A percentile compares a stretch with the other conserved stretches of the same genome.
phyloP scores from a whole-genome alignment of 1,140 invertebrate species.

The Mya arenaria region DNA sequence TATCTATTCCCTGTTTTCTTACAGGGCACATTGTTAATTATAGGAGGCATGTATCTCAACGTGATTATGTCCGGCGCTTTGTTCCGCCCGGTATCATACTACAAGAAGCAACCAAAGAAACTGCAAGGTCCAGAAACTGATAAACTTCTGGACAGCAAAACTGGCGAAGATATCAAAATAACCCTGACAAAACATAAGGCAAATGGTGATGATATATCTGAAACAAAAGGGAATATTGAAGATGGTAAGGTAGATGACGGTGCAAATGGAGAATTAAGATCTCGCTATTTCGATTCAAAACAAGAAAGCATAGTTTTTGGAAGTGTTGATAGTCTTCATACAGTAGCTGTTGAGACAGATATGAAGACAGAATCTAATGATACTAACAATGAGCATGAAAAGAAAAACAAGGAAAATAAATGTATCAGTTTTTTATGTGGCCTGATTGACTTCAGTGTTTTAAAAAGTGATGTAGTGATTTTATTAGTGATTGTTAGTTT shows the following conservation, averaged over 20 bases:
- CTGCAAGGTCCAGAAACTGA: not conserved
- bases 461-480: conserved; percentile 66
- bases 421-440: conserved; percentile 46
- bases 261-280: too few species aligned
- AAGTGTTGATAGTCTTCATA: conserved; percentile 51
- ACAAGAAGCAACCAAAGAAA: conserved; percentile 4
- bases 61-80: conserved; percentile 58
- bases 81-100: conserved; percentile 58
- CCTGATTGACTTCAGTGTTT: conserved; percentile 68
- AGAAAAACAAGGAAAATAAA: not conserved
- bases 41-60: conserved; percentile 62
- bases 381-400: not conserved
- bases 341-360: conserved; percentile 24
- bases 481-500: conserved; percentile 67
- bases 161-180: not conserved
- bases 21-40: conserved; percentile 59
- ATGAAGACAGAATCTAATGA: conserved; percentile 7
- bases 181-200: too few species aligned
- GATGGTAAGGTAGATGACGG: too few species aligned
- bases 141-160: not conserved
- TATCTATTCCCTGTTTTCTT: too few species aligned
- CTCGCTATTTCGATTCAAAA: too few species aligned
- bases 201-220: too few species aligned
- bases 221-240: too few species aligned
- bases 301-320: conserved; percentile 36